phyloP scores from a whole-genome alignment of 2,797 vertebrate genomes.

The Lycodopsis pacificus region DNA sequence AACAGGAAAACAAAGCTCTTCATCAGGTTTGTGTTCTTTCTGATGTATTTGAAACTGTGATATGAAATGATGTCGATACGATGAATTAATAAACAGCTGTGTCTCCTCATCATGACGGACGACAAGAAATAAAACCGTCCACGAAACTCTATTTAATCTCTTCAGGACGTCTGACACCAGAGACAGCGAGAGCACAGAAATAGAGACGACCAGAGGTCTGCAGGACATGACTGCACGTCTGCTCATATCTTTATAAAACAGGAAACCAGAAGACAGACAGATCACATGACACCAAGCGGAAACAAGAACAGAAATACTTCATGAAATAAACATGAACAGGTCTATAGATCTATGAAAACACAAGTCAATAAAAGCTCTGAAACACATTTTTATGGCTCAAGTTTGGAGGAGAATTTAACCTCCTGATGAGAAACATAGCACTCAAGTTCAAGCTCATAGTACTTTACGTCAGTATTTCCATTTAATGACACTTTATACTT shows the following conservation, averaged over 20 bases:
- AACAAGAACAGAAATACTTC: not conserved
- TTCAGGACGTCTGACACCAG: not conserved
- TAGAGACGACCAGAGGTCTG: not conserved
- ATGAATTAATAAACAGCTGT: no score
- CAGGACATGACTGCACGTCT: not conserved
- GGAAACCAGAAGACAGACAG: conserved; percentile 2
- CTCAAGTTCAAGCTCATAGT: not conserved
- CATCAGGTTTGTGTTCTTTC: not conserved
- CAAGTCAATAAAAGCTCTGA: not conserved
- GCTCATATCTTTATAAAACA: not conserved
- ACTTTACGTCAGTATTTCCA: not conserved
- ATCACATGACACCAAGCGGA: not conserved
- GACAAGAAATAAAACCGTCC: no score
- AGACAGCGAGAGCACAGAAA: not conserved
- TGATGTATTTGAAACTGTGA: no score
- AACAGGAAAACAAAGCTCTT: no score
- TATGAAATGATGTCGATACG: no score
- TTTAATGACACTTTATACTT: not conserved
- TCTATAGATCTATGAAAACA: not conserved
- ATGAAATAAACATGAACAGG: not conserved
- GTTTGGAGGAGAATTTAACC: not conserved
- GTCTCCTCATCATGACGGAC: no score
- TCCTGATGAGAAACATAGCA: not conserved
- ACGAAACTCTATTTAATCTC: not conserved
- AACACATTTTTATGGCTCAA: not conserved